Evolutionary conservation across 2,113 vertebrate species (phyloP).

Genomic region (Prochilodus magdalenae): DNA sequence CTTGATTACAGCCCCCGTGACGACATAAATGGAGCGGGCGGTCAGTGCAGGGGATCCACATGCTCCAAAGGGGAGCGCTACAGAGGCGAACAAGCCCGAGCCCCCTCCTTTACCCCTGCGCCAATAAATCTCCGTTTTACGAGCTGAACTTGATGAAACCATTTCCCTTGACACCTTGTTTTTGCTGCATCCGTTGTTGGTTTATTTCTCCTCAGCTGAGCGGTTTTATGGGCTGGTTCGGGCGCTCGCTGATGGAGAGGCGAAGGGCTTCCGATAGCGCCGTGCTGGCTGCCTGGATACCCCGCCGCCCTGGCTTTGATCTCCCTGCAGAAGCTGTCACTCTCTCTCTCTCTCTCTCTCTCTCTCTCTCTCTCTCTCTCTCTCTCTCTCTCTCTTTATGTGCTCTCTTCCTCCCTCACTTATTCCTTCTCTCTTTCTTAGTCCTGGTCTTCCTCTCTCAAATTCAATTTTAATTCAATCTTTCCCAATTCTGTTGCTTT

Average conservation of each 20-base stretch:
- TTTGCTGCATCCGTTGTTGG: constrained; percentile 70
- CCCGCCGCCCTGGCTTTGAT: constrained; percentile 20
- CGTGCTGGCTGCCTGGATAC: neutral
- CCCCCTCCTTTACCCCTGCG: constrained; percentile 63
- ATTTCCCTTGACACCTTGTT: constrained; percentile 75
- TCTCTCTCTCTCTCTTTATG: neutral
- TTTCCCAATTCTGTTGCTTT: too few relatives aligned
- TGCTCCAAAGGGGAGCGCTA: constrained; percentile 22
- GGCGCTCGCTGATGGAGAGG: constrained; percentile 62
- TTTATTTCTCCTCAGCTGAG: constrained; percentile 72
- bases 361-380: constrained; percentile 51
- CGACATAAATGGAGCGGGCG: constrained; percentile 51
- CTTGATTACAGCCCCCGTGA: constrained; percentile 64
- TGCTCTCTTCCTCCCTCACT: neutral
- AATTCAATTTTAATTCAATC: neutral
- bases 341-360: too few relatives aligned
- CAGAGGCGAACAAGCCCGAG: constrained; percentile 24
- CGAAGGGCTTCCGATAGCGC: constrained; percentile 59
- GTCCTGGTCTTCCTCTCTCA: neutral
- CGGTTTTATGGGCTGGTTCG: constrained; percentile 70
- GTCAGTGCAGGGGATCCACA: constrained; percentile 55
- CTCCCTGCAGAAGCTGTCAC: constrained; percentile 31
- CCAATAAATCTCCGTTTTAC: constrained; percentile 76
- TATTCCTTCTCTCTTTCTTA: too few relatives aligned
- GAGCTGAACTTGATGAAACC: constrained; percentile 76